Evolutionary conservation across 1,140 invertebrate genomes (phyloP).

Genomic region (Diorhabda elongata): DNA sequence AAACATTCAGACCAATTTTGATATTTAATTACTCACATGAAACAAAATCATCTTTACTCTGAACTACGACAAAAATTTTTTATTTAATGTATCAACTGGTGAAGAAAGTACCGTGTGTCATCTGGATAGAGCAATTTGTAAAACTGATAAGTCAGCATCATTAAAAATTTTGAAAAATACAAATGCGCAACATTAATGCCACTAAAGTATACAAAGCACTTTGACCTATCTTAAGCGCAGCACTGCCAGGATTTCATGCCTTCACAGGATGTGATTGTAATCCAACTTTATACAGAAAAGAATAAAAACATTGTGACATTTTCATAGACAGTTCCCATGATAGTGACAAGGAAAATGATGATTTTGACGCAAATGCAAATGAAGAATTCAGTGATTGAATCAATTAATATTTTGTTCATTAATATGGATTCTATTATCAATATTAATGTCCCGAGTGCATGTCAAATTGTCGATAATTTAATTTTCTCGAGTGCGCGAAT

Average conservation of each 20-base stretch:
- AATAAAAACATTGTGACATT: too few relatives aligned
- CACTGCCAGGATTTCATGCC: constrained; percentile 43
- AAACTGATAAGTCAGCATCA: constrained; percentile 21
- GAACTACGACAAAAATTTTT: constrained; percentile 29
- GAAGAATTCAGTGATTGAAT: too few relatives aligned
- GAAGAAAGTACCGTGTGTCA: too few relatives aligned
- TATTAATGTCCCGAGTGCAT: too few relatives aligned
- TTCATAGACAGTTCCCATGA: too few relatives aligned
- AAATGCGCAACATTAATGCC: constrained; percentile 28
- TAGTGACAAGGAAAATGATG: too few relatives aligned
- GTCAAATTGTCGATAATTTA: too few relatives aligned
- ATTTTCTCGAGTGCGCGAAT: too few relatives aligned
- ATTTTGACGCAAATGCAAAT: too few relatives aligned
- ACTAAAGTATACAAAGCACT: constrained; percentile 6
- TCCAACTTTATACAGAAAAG: constrained; percentile 21
- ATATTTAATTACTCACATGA: constrained; percentile 22
- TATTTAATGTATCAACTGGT: too few relatives aligned
- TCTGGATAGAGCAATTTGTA: not conserved
- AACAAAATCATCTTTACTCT: constrained; percentile 32
- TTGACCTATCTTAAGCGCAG: constrained; percentile 28
- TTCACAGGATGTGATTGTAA: constrained; percentile 38
- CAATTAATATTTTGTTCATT: too few relatives aligned
- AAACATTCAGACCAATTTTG: constrained; percentile 3
- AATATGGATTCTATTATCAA: too few relatives aligned
- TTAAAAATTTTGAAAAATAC: constrained; percentile 33